These are phyloP conservation scores for Mustelus asterias DNA, from an alignment of 2,113 vertebrate species.

Conservation along the genomic window DNA sequence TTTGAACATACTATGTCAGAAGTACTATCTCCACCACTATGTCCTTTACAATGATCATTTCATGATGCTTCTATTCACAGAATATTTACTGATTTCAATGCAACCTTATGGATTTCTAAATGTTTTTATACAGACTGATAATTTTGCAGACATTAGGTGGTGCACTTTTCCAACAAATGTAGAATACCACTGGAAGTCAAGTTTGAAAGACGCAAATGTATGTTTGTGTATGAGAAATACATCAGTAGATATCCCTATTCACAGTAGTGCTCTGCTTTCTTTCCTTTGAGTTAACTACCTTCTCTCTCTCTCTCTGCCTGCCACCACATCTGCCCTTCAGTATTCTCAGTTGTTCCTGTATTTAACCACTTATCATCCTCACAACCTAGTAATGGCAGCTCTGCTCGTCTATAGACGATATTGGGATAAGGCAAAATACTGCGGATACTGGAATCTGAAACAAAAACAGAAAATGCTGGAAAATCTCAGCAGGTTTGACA, in stretches of 20 bases:
- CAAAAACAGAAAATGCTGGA: no score
- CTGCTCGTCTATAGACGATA: not conserved
- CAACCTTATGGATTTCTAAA: not conserved
- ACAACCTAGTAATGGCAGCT: not conserved
- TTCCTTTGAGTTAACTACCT: not conserved
- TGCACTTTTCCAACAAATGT: conserved; percentile 1
- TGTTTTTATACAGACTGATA: not conserved
- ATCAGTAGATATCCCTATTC: not conserved
- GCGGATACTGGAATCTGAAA: no score
- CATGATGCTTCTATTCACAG: not conserved
- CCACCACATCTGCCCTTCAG: no score
- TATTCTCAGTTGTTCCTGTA: not conserved
- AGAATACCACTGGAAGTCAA: not conserved
- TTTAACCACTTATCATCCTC: not conserved
- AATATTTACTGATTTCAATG: not conserved
- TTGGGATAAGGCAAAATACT: no score
- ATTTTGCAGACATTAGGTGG: not conserved
- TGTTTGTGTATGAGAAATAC: not conserved
- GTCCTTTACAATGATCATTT: not conserved
- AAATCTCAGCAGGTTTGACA: no score
- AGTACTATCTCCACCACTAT: not conserved
- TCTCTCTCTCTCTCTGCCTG: not conserved
- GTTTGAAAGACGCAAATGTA: not conserved
- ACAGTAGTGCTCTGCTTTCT: not conserved
- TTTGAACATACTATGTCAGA: not conserved